Conservation (phyloP, 2,797 vertebrate genomes). For the Lycodopsis pacificus region DNA sequence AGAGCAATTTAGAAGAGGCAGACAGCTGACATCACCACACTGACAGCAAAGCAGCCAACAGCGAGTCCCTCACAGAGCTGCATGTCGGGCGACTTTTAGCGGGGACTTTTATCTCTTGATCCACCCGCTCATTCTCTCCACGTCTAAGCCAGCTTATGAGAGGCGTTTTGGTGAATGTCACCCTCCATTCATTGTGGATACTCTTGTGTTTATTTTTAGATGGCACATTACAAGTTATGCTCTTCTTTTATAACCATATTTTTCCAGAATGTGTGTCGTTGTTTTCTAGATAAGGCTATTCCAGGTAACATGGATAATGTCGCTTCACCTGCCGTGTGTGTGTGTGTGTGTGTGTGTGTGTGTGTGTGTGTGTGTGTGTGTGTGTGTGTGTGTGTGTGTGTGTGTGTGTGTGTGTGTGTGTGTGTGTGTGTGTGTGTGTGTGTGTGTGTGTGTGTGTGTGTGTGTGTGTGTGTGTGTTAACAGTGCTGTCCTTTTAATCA, state of each 20-base stretch:
- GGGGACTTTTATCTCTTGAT: slow-evolving; percentile 32
- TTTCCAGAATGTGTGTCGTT: neutral
- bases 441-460: slow-evolving; percentile 29
- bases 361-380: slow-evolving; percentile 22
- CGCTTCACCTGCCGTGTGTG: slow-evolving; percentile 51
- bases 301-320: slow-evolving; percentile 53
- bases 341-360: slow-evolving; percentile 37
- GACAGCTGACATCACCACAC: slow-evolving; percentile 5
- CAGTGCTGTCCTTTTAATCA: slow-evolving; percentile 70
- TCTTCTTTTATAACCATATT: neutral
- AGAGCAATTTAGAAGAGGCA: slow-evolving; percentile 33
- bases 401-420: slow-evolving; percentile 44
- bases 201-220: slow-evolving; percentile 1
- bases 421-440: slow-evolving; percentile 40
- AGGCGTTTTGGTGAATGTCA: slow-evolving; percentile 2
- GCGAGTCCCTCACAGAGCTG: slow-evolving; percentile 42
- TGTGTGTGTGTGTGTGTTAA: slow-evolving; percentile 36
- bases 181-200: neutral
- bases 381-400: slow-evolving; percentile 30
- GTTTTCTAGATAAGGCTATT: slow-evolving; percentile 54
- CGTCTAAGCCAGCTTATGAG: neutral
- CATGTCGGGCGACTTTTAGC: slow-evolving; percentile 18
- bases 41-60: slow-evolving; percentile 40
- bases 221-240: too few relatives aligned
- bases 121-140: slow-evolving; percentile 17